Percentiles rank a stretch among this genome's conserved stretches.
Evolutionary conservation across 2,888 invertebrate genomes (phyloP).

Genomic region (Heteropelma amictum): DNA sequence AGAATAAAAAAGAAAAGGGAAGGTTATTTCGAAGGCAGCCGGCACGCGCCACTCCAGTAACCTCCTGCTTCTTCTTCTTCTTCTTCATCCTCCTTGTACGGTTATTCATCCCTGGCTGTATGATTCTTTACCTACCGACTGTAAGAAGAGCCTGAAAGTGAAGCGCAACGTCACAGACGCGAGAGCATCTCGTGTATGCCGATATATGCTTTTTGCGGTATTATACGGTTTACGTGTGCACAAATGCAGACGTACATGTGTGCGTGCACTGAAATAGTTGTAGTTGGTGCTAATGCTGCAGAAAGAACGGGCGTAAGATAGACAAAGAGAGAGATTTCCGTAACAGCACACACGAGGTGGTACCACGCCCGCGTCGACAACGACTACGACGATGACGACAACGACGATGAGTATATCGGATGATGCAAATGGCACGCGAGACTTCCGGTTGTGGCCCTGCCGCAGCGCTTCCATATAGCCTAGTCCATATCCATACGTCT

Average conservation of each 20-base stretch:
- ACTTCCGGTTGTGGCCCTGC: constrained; percentile 70
- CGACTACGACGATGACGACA: constrained; percentile 8
- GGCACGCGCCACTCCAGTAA: constrained; percentile 73
- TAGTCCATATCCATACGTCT: constrained; percentile 8
- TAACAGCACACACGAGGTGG: constrained; percentile 53
- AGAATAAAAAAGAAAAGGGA: constrained; percentile 4
- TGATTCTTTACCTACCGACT: constrained; percentile 68
- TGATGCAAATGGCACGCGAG: constrained; percentile 76
- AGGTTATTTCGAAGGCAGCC: constrained; percentile 57
- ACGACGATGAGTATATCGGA: constrained; percentile 62
- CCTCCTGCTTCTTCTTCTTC: constrained; percentile 19
- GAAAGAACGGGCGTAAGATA: constrained; percentile 8
- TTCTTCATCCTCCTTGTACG: constrained; percentile 25
- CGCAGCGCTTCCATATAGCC: constrained; percentile 15
- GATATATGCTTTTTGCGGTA: neutral
- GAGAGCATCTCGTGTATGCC: neutral
- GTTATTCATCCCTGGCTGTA: constrained; percentile 65
- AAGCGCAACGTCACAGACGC: constrained; percentile 9
- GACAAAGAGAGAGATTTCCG: constrained; percentile 24
- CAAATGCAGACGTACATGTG: neutral
- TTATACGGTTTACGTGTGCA: neutral
- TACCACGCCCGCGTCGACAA: constrained; percentile 48
- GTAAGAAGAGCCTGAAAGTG: constrained; percentile 35
- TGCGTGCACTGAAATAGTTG: neutral
- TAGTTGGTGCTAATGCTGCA: constrained; percentile 4